A percentile compares a stretch with the other conserved stretches of the same genome.
Evolutionary conservation across 2,888 invertebrate species (phyloP).

Genomic region (Cryptocephalus primarius): DNA sequence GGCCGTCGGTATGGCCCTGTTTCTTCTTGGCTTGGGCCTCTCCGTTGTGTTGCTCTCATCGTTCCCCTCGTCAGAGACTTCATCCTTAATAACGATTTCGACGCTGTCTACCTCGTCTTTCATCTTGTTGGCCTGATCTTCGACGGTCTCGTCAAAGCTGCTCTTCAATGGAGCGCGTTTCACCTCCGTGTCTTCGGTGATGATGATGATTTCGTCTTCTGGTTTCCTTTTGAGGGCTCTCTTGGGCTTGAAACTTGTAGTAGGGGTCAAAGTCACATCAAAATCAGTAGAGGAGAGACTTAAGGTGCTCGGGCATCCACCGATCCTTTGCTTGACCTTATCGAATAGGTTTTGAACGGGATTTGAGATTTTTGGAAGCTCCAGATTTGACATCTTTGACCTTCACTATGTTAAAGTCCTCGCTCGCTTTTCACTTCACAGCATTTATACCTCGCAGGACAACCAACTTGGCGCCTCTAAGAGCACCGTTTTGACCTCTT

Average conservation of each 20-base stretch:
- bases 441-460: too few species aligned
- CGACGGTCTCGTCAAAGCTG: too few species aligned
- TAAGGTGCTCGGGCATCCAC: constrained; percentile 3
- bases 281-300: not conserved
- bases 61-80: not conserved
- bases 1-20: constrained; percentile 6
- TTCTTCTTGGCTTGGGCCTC: constrained; percentile 8
- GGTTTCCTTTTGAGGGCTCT: not conserved
- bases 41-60: not conserved
- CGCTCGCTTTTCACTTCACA: too few species aligned
- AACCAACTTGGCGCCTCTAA: too few species aligned
- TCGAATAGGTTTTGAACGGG: constrained; percentile 14
- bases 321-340: constrained; percentile 11
- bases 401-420: constrained; percentile 2
- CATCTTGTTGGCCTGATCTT: not conserved
- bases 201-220: constrained; percentile 1
- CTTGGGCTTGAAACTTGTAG: not conserved
- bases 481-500: not conserved
- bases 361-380: constrained; percentile 5
- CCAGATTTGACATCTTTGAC: not conserved
- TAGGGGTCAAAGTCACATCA: not conserved
- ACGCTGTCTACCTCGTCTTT: not conserved
- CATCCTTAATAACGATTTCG: not conserved
- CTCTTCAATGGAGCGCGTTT: too few species aligned
- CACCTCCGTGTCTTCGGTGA: not conserved